phyloP scores from a whole-genome alignment of 2,888 invertebrate species.

The Nephrotoma appendiculata region DNA sequence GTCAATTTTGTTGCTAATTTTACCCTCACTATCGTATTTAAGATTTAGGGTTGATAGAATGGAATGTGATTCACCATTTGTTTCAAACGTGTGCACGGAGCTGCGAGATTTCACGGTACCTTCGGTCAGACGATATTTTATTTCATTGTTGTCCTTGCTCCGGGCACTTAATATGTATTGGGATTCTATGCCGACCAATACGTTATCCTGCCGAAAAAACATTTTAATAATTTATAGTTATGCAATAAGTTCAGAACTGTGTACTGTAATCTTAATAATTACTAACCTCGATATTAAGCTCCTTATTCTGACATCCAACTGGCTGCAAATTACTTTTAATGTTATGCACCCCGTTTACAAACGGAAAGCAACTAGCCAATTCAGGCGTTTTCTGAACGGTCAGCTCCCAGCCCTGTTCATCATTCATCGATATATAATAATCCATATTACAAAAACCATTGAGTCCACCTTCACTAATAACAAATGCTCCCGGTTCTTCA shows the following conservation, averaged over 20 bases:
- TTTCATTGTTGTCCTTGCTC: conserved; percentile 2
- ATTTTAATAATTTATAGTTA: not conserved
- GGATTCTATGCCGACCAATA: conserved; percentile 31
- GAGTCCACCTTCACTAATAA: conserved; percentile 35
- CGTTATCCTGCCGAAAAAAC: conserved; percentile 20
- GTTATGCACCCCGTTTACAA: conserved; percentile 28
- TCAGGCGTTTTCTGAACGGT: conserved; percentile 29
- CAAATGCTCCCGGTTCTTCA: conserved; percentile 30
- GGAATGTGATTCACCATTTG: conserved; percentile 31
- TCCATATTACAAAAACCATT: conserved; percentile 39
- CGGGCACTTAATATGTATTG: conserved; percentile 28
- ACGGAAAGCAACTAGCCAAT: conserved; percentile 27
- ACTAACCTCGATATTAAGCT: conserved; percentile 23
- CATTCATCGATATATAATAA: conserved; percentile 31
- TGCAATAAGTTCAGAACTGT: no score
- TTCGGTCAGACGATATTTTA: conserved; percentile 26
- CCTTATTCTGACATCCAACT: conserved; percentile 24
- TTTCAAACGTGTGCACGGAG: conserved; percentile 31
- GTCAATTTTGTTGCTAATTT: conserved; percentile 16
- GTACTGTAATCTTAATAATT: not conserved
- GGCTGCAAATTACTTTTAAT: conserved; percentile 31
- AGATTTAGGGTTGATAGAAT: conserved; percentile 16
- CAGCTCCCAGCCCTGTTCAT: conserved; percentile 21
- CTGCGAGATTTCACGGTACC: conserved; percentile 25
- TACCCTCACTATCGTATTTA: conserved; percentile 20